Percentiles rank a stretch among this genome's conserved stretches.
Conservation (phyloP, 1,140 invertebrate species). For the Phymorhynchus buccinoides region DNA sequence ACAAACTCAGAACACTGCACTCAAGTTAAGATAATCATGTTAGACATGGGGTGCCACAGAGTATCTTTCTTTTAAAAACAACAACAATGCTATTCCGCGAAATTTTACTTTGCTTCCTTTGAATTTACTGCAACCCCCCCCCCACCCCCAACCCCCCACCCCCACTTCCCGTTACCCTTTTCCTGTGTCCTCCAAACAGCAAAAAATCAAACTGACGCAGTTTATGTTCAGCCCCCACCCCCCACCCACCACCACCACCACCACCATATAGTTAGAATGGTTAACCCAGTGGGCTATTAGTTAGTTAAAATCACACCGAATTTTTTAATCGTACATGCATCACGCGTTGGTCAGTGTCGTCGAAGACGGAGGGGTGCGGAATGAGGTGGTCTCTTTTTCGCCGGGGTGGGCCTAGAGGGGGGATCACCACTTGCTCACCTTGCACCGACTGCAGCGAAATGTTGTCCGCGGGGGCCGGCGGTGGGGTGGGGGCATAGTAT, state of each 20-base stretch:
- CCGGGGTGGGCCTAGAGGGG: neutral
- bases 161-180: neutral
- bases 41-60: neutral
- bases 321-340: neutral
- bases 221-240: too few species aligned
- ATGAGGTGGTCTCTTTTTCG: neutral
- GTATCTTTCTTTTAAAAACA: neutral
- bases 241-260: too few species aligned
- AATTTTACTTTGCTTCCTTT: neutral
- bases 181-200: too few species aligned
- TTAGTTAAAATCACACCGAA: neutral
- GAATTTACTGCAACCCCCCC: neutral
- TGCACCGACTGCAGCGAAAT: conserved; percentile 2
- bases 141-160: neutral
- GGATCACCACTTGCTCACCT: neutral
- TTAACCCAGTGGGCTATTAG: neutral
- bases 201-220: too few species aligned
- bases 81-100: neutral
- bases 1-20: neutral
- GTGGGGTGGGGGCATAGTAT: neutral
- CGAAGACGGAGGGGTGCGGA: neutral
- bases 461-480: neutral
- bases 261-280: too few species aligned
- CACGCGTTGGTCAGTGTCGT: neutral
- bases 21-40: neutral